Base-by-base conservation (phyloP, 1,140 invertebrate genomes). In the Trissolcus basalis region DNA sequence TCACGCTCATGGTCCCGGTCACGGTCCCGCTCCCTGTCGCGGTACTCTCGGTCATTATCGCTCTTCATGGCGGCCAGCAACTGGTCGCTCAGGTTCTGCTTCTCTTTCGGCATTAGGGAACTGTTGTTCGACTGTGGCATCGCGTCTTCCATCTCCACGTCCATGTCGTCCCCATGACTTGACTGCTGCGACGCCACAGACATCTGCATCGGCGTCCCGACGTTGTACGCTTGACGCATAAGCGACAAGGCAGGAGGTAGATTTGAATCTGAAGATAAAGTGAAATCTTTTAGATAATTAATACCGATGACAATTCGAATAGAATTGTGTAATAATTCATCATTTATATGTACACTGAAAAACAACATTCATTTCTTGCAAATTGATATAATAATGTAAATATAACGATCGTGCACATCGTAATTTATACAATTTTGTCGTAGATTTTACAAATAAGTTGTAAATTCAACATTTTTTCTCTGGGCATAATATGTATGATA, bases 81-180 rank as follows among this genome's bases (percentile, higher is more conserved):
- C 33, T 87, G 87, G 48, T 89, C 87, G 19, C 82, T 86, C 4
- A 88, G 63, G 54, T 81, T 85, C 16, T 41, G 72, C 11, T 61
- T 85, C 8, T 77, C 73, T 47, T 79, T 76, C 10, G 60, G 65
- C 43, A 61, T 58, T 13, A 70, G 60, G 8, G 68, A 77, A 48
- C 65, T 81, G 68, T 11, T 77, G 14, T 74, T 56, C 12, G 14
- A 86, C 12, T 69, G 80, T 3, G 83, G 82, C 82, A 87, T 88
- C 9, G 89, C 91, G 44, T 92, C 90, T 82, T 92, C 91, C 81
- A 92, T 90, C 71, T 92, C 91, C 80, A 92, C 92, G 65, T 91
- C 91, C 89, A 92, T 91, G 41, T 92, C 91, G 13, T 90, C 89
- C 0, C 60, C 54, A 13, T 73, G 76, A 2, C 55, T 71, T 6